These are phyloP conservation scores for Orthosia gracilis DNA, from an alignment of 2,888 invertebrate species.

Conservation along the genomic window DNA sequence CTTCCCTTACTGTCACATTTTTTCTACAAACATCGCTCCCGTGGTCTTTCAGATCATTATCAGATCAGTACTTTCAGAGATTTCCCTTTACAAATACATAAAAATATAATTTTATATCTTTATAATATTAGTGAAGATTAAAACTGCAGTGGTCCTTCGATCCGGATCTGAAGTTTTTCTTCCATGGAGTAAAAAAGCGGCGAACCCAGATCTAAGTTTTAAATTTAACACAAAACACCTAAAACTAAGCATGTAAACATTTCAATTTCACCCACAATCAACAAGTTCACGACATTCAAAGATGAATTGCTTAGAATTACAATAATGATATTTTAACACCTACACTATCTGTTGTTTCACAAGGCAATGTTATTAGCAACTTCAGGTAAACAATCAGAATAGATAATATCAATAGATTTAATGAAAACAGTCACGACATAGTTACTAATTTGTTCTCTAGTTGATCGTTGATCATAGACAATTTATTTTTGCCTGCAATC, in stretches of 20 bases:
- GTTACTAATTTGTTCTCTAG: constrained; percentile 23
- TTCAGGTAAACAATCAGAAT: constrained; percentile 34
- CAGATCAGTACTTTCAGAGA: too few relatives aligned
- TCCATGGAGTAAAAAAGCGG: not conserved
- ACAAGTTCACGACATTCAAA: constrained; percentile 47
- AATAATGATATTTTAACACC: constrained; percentile 39
- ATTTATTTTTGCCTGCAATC: not conserved
- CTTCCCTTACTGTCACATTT: not conserved
- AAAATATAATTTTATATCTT: too few relatives aligned
- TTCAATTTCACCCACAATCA: constrained; percentile 51
- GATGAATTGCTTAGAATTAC: constrained; percentile 44
- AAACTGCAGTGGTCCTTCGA: constrained; percentile 3
- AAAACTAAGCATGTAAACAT: constrained; percentile 18
- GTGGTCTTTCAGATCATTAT: too few relatives aligned
- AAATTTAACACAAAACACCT: constrained; percentile 34
- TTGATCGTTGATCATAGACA: not conserved
- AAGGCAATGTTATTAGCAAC: constrained; percentile 29
- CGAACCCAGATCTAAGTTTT: not conserved
- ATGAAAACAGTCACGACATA: constrained; percentile 41
- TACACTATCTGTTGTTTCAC: constrained; percentile 35
- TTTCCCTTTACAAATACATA: too few relatives aligned
- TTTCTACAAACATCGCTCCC: too few relatives aligned
- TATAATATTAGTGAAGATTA: not conserved
- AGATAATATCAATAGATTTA: constrained; percentile 37
- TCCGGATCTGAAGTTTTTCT: not conserved